Evolutionary conservation across 2,113 vertebrate genomes (phyloP).

Genomic region (Aspiorhynchus laticeps): DNA sequence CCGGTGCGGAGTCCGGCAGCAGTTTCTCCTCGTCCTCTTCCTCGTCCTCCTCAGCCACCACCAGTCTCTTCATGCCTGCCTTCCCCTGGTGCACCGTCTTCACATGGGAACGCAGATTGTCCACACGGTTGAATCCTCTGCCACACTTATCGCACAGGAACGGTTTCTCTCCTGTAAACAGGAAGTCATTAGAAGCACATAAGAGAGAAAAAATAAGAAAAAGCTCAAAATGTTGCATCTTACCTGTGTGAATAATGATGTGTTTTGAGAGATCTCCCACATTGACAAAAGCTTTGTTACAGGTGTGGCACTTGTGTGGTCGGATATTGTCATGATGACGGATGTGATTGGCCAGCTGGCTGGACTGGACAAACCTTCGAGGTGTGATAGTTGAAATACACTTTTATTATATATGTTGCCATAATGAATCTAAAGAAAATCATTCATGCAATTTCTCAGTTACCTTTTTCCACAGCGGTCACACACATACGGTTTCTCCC

Average conservation of each 20-base stretch:
- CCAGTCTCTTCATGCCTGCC: slow-evolving; percentile 91
- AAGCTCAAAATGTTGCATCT: not conserved
- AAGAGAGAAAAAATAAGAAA: not conserved
- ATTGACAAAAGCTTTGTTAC: slow-evolving; percentile 96
- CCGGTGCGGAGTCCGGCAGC: slow-evolving; percentile 49
- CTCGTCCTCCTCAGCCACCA: slow-evolving; percentile 65
- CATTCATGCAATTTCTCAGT: not conserved
- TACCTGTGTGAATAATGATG: slow-evolving; percentile 98
- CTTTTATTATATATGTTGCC: not conserved
- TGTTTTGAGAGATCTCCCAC: slow-evolving; percentile 97
- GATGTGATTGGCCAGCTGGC: slow-evolving; percentile 98
- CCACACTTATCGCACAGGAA: slow-evolving; percentile 97
- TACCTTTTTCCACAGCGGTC: slow-evolving; percentile 98
- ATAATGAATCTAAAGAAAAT: slow-evolving; percentile 9
- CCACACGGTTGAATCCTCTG: slow-evolving; percentile 94
- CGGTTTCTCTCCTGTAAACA: slow-evolving; percentile 88
- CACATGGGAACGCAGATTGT: slow-evolving; percentile 96
- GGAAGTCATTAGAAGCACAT: not conserved
- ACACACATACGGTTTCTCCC: slow-evolving; percentile 97
- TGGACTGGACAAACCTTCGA: slow-evolving; percentile 93
- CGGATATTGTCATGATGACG: slow-evolving; percentile 98
- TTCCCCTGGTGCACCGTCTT: slow-evolving; percentile 97
- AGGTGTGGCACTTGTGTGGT: slow-evolving; percentile 94
- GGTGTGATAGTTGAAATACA: not conserved
- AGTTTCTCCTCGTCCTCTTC: slow-evolving; percentile 61